Base-by-base conservation (phyloP, 2,797 vertebrate genomes). In the Crotalus adamanteus region DNA sequence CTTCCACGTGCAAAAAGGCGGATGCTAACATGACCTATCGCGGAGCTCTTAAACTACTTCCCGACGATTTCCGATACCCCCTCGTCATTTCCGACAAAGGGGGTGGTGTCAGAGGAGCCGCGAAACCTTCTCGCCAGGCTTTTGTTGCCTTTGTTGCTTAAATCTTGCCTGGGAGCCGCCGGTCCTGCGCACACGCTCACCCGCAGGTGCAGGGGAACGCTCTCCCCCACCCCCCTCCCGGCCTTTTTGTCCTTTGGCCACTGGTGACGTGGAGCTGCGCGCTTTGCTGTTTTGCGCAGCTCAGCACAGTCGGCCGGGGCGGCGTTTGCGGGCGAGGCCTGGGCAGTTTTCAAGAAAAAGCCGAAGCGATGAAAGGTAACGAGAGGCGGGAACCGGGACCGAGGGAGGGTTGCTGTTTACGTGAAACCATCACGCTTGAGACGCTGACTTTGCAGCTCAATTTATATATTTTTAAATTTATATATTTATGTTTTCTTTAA, bases 171-270 rank as follows among this genome's bases (percentile, higher is more conserved):
- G 25, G 4, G 8, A 47, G 37, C 37, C 20, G 20, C 37, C 8
- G 73, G 9, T 11, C 8, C 37, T 18, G 69, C 7, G 37, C 37
- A 8, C 6, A 16, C 13, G 7, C 73, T 22, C 18, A 2, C 1
- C 3, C 3, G 37, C 20, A 3, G 20, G 20, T 42, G 73, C 73
- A 22, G 65, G 11, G 18, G 37, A 9, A 42, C 37, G 16, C 6
- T 37, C 20, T 25, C 61, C 1, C 28, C 61, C 0, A 4, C 13
- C 13, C 4, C 13, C 0, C 28, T 1, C 18, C 69, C 8, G 18
- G 18, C 37, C 73, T 83, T 83, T 83, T 47, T 25, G 37, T 42
- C 37, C 25, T 47, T 47, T 12, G 37, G 73, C 1, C 9, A 3
- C 37, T 25, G 73, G 8, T 47, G 31, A 78, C 73, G 73, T 4